These are phyloP conservation scores for Apostichopus japonicus DNA, from an alignment of 35 echinoderm and acorn worm species.

Conservation along the genomic window DNA sequence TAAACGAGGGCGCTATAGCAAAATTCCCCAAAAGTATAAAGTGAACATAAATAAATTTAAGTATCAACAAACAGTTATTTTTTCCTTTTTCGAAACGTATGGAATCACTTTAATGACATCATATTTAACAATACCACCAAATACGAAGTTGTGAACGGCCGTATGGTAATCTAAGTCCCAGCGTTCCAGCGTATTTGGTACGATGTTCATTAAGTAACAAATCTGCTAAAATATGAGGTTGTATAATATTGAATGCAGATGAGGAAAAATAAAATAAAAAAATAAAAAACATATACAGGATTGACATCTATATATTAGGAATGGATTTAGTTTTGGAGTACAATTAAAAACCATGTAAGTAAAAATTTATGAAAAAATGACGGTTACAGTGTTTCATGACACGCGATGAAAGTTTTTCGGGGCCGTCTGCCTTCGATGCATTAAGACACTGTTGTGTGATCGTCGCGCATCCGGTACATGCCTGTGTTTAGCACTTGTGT, in stretches of 20 bases:
- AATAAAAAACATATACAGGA: constrained; percentile 1
- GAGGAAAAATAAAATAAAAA: neutral
- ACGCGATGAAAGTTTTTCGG: neutral
- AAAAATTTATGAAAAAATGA: neutral
- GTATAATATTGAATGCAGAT: neutral
- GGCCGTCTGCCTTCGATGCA: neutral
- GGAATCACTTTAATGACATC: neutral
- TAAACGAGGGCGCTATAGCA: too few species aligned
- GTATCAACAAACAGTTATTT: too few species aligned
- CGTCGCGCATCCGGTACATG: too few species aligned
- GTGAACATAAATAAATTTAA: too few species aligned
- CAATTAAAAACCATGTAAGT: neutral
- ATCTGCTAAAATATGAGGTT: constrained; percentile 28
- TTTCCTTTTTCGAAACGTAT: too few species aligned
- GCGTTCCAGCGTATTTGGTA: neutral
- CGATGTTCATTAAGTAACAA: neutral
- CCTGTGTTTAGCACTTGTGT: too few species aligned
- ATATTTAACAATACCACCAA: neutral
- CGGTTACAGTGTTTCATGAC: neutral
- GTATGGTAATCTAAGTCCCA: neutral
- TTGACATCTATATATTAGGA: neutral
- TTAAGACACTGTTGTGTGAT: neutral
- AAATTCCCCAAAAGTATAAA: too few species aligned
- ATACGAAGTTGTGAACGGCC: neutral
- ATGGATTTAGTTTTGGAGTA: neutral